Evolutionary conservation across 2,113 vertebrate genomes (phyloP), one percentile per base, ranked within the genome.

Genomic region (Brienomyrus brachyistius): DNA sequence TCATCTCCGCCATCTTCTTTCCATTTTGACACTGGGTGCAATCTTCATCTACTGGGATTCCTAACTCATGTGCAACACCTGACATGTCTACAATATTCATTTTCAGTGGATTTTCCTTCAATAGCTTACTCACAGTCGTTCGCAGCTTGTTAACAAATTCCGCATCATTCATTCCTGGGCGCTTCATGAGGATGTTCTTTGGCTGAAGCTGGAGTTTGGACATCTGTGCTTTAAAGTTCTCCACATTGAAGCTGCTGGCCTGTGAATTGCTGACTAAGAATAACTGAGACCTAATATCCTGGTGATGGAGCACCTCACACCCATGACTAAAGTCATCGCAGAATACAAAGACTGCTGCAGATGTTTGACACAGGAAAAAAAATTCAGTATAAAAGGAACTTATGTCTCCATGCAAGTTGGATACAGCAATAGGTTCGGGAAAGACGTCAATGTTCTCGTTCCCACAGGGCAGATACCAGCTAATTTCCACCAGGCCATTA

Each of bases 271-370:
- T 91, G 0, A 95, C 92, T 31, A 96, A 91, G 80, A 90, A 94
- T 7, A 95, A 89, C 52, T 93, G 56, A 59, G 90, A 40, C 23
- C 92, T 92, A n/a, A 17, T 70, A 27, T 92, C 13, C 52, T 92
- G 87, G 52, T 91, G 93, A 9, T 84, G 93, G 0, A 97, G 92
- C 5, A 96, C 8, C 35, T 91, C 8, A 17, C 91, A 91, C 2
- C 89, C 92, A 54, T 92, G 89, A 9, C 92, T 91, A 0, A 95
- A 52, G 47, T 51, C 62, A 82, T 97, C 95, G 88, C 93, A 94
- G 51, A 96, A 95, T 5, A 97, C 93, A 93, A 97, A 96, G 11
- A 97, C 77, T 17, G 95, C 96, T 1, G 94, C 92, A 13, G 96
- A 97, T 21, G 94, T 91, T 85, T 95, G 91, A 89, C 95, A 93